phyloP scores from a whole-genome alignment of 2,888 invertebrate species.

The Eupithecia inturbata region DNA sequence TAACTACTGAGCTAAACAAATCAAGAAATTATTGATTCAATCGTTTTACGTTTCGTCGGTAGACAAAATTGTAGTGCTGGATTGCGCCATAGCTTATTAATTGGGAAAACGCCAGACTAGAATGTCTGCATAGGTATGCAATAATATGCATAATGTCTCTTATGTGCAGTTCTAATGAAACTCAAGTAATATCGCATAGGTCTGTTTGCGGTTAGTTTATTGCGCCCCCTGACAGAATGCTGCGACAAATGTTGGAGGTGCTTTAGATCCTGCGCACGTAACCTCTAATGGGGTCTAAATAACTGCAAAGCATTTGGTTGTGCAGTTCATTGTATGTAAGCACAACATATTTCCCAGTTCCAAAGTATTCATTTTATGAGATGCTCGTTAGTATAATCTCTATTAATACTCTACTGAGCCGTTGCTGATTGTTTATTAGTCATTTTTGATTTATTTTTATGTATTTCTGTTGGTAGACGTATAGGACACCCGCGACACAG shows the following conservation, averaged over 20 bases:
- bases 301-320: not conserved
- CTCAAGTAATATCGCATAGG: not conserved
- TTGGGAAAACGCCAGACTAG: not conserved
- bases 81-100: no score
- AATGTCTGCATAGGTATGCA: not conserved
- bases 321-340: not conserved
- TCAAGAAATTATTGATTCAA: not conserved
- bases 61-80: not conserved
- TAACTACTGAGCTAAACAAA: no score
- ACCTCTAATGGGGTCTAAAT: not conserved
- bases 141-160: not conserved
- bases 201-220: slow-evolving; percentile 6
- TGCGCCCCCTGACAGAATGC: not conserved
- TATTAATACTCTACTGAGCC: no score
- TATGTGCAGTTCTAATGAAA: not conserved
- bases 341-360: not conserved
- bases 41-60: not conserved
- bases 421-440: no score
- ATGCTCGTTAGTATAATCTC: no score
- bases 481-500: no score
- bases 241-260: not conserved
- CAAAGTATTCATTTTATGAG: not conserved
- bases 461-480: no score
- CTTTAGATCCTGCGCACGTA: not conserved
- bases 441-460: no score